Evolutionary conservation across 2,888 invertebrate genomes (phyloP).

Genomic region (Peribatodes rhomboidaria): DNA sequence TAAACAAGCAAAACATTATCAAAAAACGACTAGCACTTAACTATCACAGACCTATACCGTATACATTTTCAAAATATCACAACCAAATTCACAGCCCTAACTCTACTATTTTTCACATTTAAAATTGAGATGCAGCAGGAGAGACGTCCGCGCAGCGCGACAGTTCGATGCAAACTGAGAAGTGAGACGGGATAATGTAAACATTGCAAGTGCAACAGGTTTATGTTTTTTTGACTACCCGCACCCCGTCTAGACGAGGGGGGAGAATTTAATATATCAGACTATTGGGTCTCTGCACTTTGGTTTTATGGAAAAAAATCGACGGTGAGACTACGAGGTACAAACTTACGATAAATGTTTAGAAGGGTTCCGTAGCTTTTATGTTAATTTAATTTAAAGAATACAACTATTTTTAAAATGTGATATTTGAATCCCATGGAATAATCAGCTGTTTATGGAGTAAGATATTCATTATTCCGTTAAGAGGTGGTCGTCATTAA

Average conservation of each 20-base stretch:
- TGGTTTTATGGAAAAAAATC: constrained; percentile 38
- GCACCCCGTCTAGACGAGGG: constrained; percentile 44
- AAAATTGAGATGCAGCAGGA: constrained; percentile 7
- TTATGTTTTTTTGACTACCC: constrained; percentile 39
- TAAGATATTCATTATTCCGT: too few relatives aligned
- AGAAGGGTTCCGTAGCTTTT: constrained; percentile 15
- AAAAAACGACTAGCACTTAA: constrained; percentile 27
- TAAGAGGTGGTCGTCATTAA: too few relatives aligned
- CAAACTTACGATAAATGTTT: background rate
- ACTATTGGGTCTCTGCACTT: constrained; percentile 45
- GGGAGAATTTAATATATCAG: constrained; percentile 40
- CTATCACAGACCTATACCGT: constrained; percentile 42
- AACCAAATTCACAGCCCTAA: constrained; percentile 33
- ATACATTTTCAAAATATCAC: constrained; percentile 30
- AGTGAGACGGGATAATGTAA: constrained; percentile 21
- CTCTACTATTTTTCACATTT: background rate
- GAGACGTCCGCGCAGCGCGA: constrained; percentile 34
- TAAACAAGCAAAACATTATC: constrained; percentile 52
- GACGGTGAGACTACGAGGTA: background rate
- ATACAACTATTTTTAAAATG: too few relatives aligned
- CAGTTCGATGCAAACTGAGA: constrained; percentile 33
- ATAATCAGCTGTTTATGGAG: too few relatives aligned
- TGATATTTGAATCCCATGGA: too few relatives aligned
- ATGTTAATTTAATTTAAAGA: background rate
- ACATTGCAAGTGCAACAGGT: constrained; percentile 37